Percentiles rank a stretch among this genome's conserved stretches.
These are phyloP conservation scores for Harpalus rufipes DNA, from an alignment of 2,888 invertebrate species.

Conservation along the genomic window DNA sequence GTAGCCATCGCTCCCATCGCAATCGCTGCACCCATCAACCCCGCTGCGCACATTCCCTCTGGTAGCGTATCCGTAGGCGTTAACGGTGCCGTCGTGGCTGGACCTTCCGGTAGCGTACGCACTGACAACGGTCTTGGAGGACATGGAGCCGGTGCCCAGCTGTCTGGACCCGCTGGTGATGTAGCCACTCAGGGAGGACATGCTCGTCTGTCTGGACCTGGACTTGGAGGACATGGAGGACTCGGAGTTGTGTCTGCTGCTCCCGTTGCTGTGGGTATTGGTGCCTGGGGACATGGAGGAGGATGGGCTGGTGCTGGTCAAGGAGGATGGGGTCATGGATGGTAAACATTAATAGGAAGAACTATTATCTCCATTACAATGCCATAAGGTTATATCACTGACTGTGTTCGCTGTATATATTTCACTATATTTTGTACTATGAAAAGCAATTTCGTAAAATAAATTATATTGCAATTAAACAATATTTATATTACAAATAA, in stretches of 20 bases:
- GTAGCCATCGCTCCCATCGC: slow-evolving; percentile 39
- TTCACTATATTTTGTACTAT: slow-evolving; percentile 15
- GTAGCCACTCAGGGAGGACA: slow-evolving; percentile 60
- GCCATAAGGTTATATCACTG: slow-evolving; percentile 8
- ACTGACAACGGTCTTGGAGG: slow-evolving; percentile 61
- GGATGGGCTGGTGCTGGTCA: slow-evolving; percentile 40
- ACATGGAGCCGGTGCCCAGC: slow-evolving; percentile 50
- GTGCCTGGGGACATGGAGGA: slow-evolving; percentile 47
- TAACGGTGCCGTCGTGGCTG: slow-evolving; percentile 69
- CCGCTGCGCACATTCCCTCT: slow-evolving; percentile 61
- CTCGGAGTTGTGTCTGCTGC: slow-evolving; percentile 51
- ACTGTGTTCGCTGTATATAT: slow-evolving; percentile 33
- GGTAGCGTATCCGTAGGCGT: slow-evolving; percentile 46
- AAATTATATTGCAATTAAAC: not conserved
- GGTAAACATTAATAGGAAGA: not conserved
- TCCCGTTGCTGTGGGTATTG: not conserved
- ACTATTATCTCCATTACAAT: not conserved
- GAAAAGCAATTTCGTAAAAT: not conserved
- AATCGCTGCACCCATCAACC: slow-evolving; percentile 42
- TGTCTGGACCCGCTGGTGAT: slow-evolving; percentile 60
- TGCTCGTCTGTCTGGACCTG: slow-evolving; percentile 53
- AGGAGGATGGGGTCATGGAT: slow-evolving; percentile 51
- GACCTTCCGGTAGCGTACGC: slow-evolving; percentile 68
- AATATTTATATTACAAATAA: not conserved
- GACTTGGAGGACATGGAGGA: slow-evolving; percentile 52